phyloP scores from a whole-genome alignment of 2,888 invertebrate species.

The Seira musarum region DNA sequence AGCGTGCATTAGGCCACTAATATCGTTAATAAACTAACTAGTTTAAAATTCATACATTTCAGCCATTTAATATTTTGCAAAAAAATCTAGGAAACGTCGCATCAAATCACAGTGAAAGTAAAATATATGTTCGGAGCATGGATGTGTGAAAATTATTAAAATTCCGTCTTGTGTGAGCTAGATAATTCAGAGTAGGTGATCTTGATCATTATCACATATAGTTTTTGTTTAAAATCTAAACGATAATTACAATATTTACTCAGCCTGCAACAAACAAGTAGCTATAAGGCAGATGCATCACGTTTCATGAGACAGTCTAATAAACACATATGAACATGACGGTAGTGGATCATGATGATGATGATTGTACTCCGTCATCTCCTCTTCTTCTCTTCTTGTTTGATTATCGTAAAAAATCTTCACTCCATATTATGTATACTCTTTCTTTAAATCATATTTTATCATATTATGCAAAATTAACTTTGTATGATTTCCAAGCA shows the following conservation, averaged over 20 bases:
- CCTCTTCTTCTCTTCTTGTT: background rate
- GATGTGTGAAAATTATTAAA: background rate
- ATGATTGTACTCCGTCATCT: conserved; percentile 6
- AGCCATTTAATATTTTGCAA: no score
- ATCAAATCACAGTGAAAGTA: background rate
- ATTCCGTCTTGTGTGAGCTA: conserved; percentile 12
- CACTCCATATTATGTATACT: no score
- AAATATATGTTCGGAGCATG: background rate
- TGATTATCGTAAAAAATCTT: conserved; percentile 4
- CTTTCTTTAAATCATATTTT: no score
- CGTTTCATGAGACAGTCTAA: background rate
- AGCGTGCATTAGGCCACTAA: no score
- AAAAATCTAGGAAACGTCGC: conserved; percentile 3
- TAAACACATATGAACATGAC: background rate
- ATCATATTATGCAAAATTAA: conserved; percentile 10
- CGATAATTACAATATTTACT: conserved; percentile 5
- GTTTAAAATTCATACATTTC: no score
- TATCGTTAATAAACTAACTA: no score
- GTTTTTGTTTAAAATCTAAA: background rate
- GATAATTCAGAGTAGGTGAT: no score
- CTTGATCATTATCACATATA: conserved; percentile 13
- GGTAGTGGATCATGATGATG: background rate
- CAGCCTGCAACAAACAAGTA: background rate
- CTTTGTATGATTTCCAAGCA: background rate
- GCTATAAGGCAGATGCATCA: conserved; percentile 6